Conservation (phyloP, 2,797 vertebrate genomes). For the Carcharodon carcharias region DNA sequence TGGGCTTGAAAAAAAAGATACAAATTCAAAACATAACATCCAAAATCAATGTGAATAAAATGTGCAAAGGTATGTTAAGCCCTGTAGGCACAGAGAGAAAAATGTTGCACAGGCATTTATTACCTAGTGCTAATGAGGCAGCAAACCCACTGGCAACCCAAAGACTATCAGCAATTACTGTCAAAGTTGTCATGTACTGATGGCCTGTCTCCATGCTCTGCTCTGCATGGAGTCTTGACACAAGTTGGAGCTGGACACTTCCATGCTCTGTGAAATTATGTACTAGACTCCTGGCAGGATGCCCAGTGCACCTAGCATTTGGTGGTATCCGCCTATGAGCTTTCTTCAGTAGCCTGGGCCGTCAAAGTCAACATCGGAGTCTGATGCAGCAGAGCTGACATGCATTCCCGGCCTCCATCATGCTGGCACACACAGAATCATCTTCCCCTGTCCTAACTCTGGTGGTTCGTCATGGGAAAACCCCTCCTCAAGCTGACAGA, state of each 20-base stretch:
- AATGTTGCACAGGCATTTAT: background rate
- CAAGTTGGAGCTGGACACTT: background rate
- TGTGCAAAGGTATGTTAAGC: background rate
- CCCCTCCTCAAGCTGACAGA: background rate
- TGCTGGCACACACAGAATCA: background rate
- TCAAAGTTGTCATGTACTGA: background rate
- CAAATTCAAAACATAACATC: background rate
- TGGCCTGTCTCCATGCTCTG: background rate
- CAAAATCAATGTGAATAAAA: background rate
- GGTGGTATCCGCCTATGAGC: background rate
- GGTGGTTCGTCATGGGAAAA: background rate
- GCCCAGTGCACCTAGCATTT: background rate
- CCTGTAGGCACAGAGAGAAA: background rate
- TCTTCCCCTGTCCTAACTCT: background rate
- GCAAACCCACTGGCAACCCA: background rate
- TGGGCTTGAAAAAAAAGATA: background rate
- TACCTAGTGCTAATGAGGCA: background rate
- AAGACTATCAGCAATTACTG: slow-evolving; percentile 2
- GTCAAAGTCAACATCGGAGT: background rate
- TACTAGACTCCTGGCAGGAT: background rate
- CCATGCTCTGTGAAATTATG: background rate
- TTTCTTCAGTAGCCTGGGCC: background rate
- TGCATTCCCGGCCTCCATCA: background rate
- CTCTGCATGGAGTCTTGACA: background rate
- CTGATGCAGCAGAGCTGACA: background rate